These are phyloP conservation scores for Serilophus lunatus DNA, from an alignment of 2,113 vertebrate genomes.

Conservation along the genomic window DNA sequence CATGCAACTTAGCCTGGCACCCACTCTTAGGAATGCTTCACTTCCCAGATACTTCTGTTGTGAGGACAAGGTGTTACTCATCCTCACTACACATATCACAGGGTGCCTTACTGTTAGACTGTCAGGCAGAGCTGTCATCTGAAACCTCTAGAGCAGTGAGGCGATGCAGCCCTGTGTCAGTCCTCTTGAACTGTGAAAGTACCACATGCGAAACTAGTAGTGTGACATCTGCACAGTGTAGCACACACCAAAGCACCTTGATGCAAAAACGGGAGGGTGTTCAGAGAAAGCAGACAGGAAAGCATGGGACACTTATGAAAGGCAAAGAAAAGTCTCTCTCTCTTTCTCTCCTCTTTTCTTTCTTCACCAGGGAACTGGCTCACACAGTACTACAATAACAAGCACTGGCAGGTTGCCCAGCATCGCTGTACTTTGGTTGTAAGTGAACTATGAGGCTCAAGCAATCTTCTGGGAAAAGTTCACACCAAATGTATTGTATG, in stretches of 20 bases:
- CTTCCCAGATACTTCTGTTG: slow-evolving; percentile 8
- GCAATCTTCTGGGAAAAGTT: slow-evolving; percentile 47
- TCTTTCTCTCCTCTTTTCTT: neutral
- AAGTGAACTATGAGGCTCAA: slow-evolving; percentile 1
- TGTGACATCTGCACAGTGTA: neutral
- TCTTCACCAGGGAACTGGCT: slow-evolving; percentile 4
- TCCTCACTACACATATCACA: neutral
- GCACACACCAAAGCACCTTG: neutral
- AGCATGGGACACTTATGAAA: neutral
- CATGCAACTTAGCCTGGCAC: slow-evolving; percentile 23
- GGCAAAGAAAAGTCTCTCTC: neutral
- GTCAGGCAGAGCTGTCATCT: slow-evolving; percentile 39
- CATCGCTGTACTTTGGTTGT: neutral
- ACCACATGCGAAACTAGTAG: neutral
- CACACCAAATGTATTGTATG: neutral
- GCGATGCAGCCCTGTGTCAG: neutral
- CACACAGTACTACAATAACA: slow-evolving; percentile 37
- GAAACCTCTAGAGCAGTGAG: neutral
- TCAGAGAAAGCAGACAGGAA: neutral
- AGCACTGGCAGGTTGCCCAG: neutral
- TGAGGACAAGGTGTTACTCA: slow-evolving; percentile 43
- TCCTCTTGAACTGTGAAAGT: slow-evolving; percentile 14
- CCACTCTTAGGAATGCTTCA: neutral
- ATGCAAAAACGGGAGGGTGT: neutral
- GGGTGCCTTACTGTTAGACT: neutral